These are phyloP conservation scores for Paramuricea clavata DNA, from an alignment of 92 coral and sea anemone species.

Conservation along the genomic window DNA sequence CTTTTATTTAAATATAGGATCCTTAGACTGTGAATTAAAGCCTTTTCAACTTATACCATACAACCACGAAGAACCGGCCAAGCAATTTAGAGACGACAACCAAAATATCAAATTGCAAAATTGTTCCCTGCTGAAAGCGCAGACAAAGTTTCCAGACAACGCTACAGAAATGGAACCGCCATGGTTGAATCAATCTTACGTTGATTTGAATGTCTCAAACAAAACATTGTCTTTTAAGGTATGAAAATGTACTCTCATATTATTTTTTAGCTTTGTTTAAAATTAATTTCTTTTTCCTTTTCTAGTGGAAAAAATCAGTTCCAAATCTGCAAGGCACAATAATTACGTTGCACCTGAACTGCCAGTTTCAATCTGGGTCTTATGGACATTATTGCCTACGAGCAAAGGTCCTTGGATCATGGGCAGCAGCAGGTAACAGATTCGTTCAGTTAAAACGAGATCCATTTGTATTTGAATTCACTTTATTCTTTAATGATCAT, in stretches of 20 bases:
- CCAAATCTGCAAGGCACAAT: constrained; percentile 20
- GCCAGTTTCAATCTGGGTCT: too few relatives aligned
- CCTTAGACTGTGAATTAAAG: not conserved
- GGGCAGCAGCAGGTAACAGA: too few relatives aligned
- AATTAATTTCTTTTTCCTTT: not conserved
- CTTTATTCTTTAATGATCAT: not conserved
- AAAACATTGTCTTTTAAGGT: not conserved
- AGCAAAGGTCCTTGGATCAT: constrained; percentile 41
- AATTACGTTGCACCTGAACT: not conserved
- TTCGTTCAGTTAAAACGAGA: too few relatives aligned
- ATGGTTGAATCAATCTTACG: not conserved
- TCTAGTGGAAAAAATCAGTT: constrained; percentile 41
- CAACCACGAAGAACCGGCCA: not conserved
- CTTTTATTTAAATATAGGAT: too few relatives aligned
- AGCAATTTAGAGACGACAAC: not conserved
- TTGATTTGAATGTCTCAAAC: not conserved
- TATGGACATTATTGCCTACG: constrained; percentile 11
- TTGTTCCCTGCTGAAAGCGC: not conserved
- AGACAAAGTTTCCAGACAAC: constrained; percentile 10
- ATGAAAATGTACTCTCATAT: not conserved
- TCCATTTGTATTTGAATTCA: not conserved
- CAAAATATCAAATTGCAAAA: too few relatives aligned
- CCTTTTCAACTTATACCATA: constrained; percentile 9
- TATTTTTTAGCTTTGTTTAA: not conserved
- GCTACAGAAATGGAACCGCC: not conserved